Evolutionary conservation across 2,113 vertebrate genomes (phyloP), one percentile per base, ranked within the genome.

Genomic region (Brachirus orientalis): DNA sequence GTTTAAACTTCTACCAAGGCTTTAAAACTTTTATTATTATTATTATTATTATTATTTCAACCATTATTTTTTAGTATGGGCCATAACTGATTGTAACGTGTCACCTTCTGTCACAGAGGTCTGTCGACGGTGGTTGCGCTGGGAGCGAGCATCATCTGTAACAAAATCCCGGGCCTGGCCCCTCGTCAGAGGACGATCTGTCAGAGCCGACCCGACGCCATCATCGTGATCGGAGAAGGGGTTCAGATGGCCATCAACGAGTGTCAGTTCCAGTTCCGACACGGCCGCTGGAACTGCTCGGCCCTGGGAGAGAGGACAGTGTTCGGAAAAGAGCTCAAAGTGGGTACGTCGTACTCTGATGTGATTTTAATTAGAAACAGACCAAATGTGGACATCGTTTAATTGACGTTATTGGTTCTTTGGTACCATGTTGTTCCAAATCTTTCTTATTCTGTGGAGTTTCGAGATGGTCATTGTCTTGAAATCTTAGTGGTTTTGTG

Each of bases 81-180:
- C 28, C 28, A 28, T 6, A 28, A n/a, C n/a, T n/a, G n/a, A n/a
- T n/a, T n/a, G n/a, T n/a, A 54, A 65, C 53, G 7, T 56, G 1
- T 69, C 83, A 13, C 80, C 71, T 57, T 88, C 69, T 85, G 12
- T 91, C 61, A 37, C 89, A 98, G 97, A 85, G 96, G 95, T 6
- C 95, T 98, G 86, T 97, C 96, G 20, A 96, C 97, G 18, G 97
- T 98, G 92, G 95, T 97, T 63, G 97, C 97, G 56, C 92, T 99
- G 88, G 97, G 97, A 77, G 96, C 97, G 46, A 98, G 96, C 91
- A 96, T 99, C 92, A 99, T 98, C 93, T 98, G 97, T 72, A 98
- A 97, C 85, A 99, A 98, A 90, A 98, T 99, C 89, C 97, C 97
- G 13, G 97, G 97, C 33, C 86, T 99, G 72, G 97, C 96, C 38